Conservation (phyloP, 2,797 vertebrate genomes). For the Danio albolineatus region DNA sequence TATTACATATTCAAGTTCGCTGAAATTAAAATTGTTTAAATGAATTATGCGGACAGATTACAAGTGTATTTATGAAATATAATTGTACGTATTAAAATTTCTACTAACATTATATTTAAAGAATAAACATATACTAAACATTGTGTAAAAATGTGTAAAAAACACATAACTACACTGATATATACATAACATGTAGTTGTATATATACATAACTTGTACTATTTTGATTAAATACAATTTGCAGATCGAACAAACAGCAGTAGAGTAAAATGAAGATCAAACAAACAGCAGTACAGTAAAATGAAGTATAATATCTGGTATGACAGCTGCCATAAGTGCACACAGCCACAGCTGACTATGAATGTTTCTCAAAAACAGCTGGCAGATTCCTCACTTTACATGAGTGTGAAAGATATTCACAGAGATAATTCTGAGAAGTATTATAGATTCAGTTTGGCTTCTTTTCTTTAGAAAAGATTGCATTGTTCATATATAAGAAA, state of each 20-base stretch:
- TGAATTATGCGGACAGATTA: no score
- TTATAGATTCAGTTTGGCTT: background rate
- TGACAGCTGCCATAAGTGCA: slow-evolving; percentile 11
- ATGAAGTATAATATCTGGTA: background rate
- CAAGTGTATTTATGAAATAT: no score
- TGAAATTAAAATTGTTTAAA: no score
- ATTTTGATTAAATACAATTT: background rate
- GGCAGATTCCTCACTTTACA: background rate
- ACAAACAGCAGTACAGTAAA: background rate
- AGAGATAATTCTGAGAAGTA: background rate
- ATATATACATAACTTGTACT: background rate
- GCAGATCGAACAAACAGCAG: no score
- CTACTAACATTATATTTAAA: no score
- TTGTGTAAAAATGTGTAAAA: background rate
- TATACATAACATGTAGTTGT: no score
- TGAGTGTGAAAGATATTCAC: background rate
- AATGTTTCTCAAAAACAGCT: slow-evolving; percentile 11
- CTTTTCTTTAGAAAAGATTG: no score
- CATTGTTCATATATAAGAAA: no score
- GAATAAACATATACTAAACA: no score
- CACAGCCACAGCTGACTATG: slow-evolving; percentile 1
- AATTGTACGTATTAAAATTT: no score
- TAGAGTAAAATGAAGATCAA: no score
- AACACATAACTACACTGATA: background rate
- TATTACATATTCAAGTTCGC: no score